phyloP scores from a whole-genome alignment of 2,888 invertebrate genomes.

The Drosophila phalerata region DNA sequence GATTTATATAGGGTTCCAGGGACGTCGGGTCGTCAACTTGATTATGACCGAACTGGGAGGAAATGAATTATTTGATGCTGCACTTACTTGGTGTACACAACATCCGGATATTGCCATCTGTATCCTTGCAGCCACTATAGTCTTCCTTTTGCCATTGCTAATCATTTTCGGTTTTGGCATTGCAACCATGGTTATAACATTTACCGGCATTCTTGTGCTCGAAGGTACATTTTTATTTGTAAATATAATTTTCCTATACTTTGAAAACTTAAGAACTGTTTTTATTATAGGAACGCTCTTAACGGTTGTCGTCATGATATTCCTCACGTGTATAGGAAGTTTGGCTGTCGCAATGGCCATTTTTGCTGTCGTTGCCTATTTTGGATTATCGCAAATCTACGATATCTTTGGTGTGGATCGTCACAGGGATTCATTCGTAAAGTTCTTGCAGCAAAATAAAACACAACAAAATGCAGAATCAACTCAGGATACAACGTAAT shows the following conservation, averaged over 20 bases:
- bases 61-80: constrained; percentile 65
- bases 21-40: constrained; percentile 44
- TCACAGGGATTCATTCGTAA: constrained; percentile 54
- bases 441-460: constrained; percentile 52
- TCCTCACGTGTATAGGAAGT: constrained; percentile 82
- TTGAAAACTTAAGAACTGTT: neutral
- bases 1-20: constrained; percentile 51
- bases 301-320: constrained; percentile 81
- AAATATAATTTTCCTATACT: too few species aligned
- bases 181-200: constrained; percentile 82
- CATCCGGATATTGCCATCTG: constrained; percentile 75
- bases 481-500: neutral
- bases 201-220: constrained; percentile 84
- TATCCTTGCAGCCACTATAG: constrained; percentile 61
- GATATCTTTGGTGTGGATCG: constrained; percentile 74
- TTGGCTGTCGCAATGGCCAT: constrained; percentile 72
- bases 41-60: constrained; percentile 74
- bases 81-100: constrained; percentile 69
- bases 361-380: constrained; percentile 77
- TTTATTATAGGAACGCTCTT: constrained; percentile 80
- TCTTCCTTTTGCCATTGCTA: constrained; percentile 78
- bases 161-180: constrained; percentile 82
- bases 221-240: constrained; percentile 73
- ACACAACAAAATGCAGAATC: constrained; percentile 30
- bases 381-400: constrained; percentile 82